Evolutionary conservation across 1,140 invertebrate species (phyloP).

Genomic region (Pseudomyrmex pallidus): DNA sequence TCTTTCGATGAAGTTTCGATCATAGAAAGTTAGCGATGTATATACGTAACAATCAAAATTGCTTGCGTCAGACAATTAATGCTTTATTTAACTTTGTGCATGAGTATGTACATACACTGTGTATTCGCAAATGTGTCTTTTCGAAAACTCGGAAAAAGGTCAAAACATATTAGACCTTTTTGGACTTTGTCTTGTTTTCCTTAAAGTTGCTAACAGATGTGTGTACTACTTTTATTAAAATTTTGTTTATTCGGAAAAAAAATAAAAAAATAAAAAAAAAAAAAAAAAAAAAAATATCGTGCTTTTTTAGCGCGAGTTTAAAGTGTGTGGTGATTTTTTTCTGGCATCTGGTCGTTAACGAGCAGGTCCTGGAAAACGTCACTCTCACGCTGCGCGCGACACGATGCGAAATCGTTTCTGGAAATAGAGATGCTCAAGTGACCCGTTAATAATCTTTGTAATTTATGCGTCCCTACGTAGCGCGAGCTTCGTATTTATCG

Average conservation of each 20-base stretch:
- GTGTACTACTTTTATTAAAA: neutral
- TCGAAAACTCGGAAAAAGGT: no score
- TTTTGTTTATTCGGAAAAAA: neutral
- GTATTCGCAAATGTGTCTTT: neutral
- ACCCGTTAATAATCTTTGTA: constrained; percentile 60
- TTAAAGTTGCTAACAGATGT: neutral
- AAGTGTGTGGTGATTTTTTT: no score
- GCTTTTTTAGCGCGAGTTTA: no score
- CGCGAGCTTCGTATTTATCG: constrained; percentile 50
- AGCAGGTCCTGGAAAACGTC: constrained; percentile 29
- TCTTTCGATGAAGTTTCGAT: neutral
- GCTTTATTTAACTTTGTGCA: neutral
- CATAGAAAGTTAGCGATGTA: neutral
- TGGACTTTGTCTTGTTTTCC: neutral
- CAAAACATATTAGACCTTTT: neutral
- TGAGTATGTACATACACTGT: neutral
- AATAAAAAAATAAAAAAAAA: neutral
- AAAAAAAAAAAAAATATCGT: neutral
- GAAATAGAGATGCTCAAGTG: constrained; percentile 26
- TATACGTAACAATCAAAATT: neutral
- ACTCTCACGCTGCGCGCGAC: no score
- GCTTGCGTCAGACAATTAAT: neutral
- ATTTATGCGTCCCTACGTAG: constrained; percentile 59
- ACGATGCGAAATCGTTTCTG: neutral
- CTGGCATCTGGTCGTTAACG: constrained; percentile 31